These are phyloP conservation scores for Bradynema listronoti DNA, from an alignment of 1,140 invertebrate species.

Conservation along the genomic window DNA sequence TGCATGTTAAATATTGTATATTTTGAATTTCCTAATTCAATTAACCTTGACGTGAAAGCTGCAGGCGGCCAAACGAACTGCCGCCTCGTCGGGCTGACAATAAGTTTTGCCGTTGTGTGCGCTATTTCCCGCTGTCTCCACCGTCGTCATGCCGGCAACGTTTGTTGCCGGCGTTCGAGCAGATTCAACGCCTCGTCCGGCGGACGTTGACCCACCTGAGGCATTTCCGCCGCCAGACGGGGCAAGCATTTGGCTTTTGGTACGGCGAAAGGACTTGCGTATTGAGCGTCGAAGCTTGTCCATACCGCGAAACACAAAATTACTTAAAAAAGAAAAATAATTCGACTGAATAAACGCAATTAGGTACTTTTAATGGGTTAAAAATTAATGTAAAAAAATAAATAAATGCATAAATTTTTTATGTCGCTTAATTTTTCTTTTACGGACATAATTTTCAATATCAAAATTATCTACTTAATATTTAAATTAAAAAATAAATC, in stretches of 20 bases:
- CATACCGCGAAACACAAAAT: conserved; percentile 64
- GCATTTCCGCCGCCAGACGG: conserved; percentile 61
- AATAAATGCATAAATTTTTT: too few relatives aligned
- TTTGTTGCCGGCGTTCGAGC: conserved; percentile 6
- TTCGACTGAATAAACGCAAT: too few relatives aligned
- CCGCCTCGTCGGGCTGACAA: conserved; percentile 94
- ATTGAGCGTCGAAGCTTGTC: conserved; percentile 81
- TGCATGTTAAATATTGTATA: too few relatives aligned
- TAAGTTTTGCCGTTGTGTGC: conserved; percentile 77
- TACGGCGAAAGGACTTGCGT: conserved; percentile 77
- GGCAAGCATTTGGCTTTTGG: conserved; percentile 66
- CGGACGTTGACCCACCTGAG: conserved; percentile 9
- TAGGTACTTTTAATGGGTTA: too few relatives aligned
- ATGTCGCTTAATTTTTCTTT: too few relatives aligned
- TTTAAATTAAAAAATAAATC: too few relatives aligned
- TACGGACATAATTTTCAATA: too few relatives aligned
- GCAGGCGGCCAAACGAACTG: conserved; percentile 87
- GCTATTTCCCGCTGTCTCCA: conserved; percentile 1
- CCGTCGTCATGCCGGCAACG: background rate
- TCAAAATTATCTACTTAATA: too few relatives aligned
- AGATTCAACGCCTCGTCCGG: too few relatives aligned
- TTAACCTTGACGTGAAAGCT: conserved; percentile 86
- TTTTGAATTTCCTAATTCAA: too few relatives aligned
- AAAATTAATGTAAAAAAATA: too few relatives aligned
- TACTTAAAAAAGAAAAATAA: conserved; percentile 31